Base-by-base conservation (phyloP, 2,888 invertebrate species). In the Brachyptera putata region DNA sequence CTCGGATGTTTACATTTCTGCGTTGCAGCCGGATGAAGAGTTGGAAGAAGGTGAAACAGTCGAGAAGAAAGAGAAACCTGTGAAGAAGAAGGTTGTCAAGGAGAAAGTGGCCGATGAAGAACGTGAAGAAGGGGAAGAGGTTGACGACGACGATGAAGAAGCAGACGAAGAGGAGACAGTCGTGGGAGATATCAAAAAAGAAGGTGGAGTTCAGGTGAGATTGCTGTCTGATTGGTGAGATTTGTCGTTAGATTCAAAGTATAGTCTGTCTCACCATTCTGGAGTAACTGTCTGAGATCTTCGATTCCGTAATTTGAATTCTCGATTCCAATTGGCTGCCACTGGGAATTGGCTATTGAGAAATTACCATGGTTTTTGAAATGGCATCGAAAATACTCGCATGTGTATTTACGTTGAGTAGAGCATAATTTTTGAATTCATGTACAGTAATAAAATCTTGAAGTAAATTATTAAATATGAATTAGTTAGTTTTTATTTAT, bases 171-270 rank as follows among this genome's bases (percentile, higher is more conserved):
- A 64, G 43, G 60, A 63, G 24, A 59, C 58, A 1, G 25, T 39
- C 11, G 59, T 60, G 43, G 49, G 30, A n/a, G n/a, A n/a, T n/a
- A n/a, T n/a, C n/a, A n/a, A n/a, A n/a, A n/a, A n/a, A 30, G 57
- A 61, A 9, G 48, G 64, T 11, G 62, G 58, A 9, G 60, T 56
- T 5, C 59, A 63, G 43, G 63, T 63, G n/a, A n/a, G n/a, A n/a
- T n/a, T n/a, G n/a, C n/a, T n/a, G n/a, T n/a, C n/a, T n/a, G n/a
- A n/a, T n/a, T 50, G 61, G 55, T 53, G 39, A 9, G 9, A 49
- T 21, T 9, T 50, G n/a, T 18, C 4, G 1, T 9, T 53, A 21
- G 21, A 24, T 16, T 3, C 5, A 36, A 2, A 55, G 14, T 16
- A 13, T 3, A 5, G 26, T 53, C 11, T n/a, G n/a, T n/a, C n/a